Evolutionary conservation across 2,797 vertebrate genomes (phyloP), one percentile per base, ranked within the genome.

Genomic region (Xenopus petersii): DNA sequence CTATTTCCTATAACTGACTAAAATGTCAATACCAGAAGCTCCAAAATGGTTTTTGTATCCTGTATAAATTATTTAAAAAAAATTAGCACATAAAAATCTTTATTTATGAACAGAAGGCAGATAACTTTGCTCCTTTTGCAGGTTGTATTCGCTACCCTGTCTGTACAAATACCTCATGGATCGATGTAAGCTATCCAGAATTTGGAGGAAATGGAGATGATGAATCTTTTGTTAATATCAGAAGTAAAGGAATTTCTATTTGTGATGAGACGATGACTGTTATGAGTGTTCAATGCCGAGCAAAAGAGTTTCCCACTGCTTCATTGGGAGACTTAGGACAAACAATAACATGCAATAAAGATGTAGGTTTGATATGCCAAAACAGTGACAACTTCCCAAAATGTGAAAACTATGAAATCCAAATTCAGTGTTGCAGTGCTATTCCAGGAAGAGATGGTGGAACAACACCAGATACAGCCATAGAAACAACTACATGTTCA

Each of bases 341-440:
- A 83, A 0, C 80, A 0, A 79, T 93, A n/a, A 83, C 0, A 0
- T 93, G 91, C 3, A 83, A 64, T 0, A 66, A 17, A 5, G 16
- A 80, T 0, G 67, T 81, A 63, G 91, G 91, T 0, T 12, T 92
- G 0, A 65, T 56, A 8, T 92, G 91, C 3, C 77, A 82, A 8
- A 92, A 92, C 1, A 83, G 82, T 60, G 24, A 91, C 0, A 91
- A 91, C 55, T 2, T 84, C 16, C 21, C 58, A 0, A 86, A 87
- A 0, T 93, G 91, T 51, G 88, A 90, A 1, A 90, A 92, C 1
- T 93, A 93, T 0, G n/a, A 88, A 48, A 0, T 93, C 4, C 76
- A 85, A 30, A 30, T 30, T 30, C 26, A 30, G 26, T 30, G 26
- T 30, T 30, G 26, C 26, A 30, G 26, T 30, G 26, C 26, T 30